phyloP scores from a whole-genome alignment of 2,888 invertebrate species.

The Acronicta alni region DNA sequence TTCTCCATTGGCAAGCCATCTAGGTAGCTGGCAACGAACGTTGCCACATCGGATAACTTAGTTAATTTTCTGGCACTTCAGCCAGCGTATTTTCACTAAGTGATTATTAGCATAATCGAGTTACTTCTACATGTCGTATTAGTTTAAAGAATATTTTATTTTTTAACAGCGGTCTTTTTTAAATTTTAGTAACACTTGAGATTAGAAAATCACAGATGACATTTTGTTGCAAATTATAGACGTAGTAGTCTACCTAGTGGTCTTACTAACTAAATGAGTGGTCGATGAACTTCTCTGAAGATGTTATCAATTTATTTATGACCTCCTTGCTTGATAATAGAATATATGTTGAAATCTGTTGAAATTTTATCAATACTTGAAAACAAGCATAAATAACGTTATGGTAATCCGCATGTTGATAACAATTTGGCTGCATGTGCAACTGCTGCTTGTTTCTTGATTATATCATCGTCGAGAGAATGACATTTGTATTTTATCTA shows the following conservation, averaged over 20 bases:
- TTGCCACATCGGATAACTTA: conserved; percentile 51
- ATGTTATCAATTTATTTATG: neutral
- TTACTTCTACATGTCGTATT: conserved; percentile 9
- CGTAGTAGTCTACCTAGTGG: conserved; percentile 2
- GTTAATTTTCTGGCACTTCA: conserved; percentile 51
- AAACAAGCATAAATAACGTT: neutral
- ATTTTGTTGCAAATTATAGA: conserved; percentile 13
- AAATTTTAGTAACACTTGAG: neutral
- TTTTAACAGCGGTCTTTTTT: neutral
- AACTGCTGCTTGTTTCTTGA: conserved; percentile 10
- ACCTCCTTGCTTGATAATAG: neutral
- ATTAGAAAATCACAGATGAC: conserved; percentile 3
- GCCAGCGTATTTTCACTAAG: conserved; percentile 51
- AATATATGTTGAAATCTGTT: neutral
- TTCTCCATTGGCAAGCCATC: conserved; percentile 32
- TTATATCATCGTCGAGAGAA: conserved; percentile 7
- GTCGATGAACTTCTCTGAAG: neutral
- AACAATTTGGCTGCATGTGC: conserved; percentile 2
- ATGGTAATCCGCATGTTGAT: neutral
- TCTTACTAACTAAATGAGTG: neutral
- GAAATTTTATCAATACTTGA: neutral
- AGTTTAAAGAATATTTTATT: conserved; percentile 10
- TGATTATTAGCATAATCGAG: conserved; percentile 40
- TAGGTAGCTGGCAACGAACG: conserved; percentile 40
- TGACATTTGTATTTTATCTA: conserved; percentile 17